Percentiles rank a stretch among this genome's conserved stretches.
phyloP scores from a whole-genome alignment of 2,113 vertebrate species.

The Cephalopholis sonnerati region DNA sequence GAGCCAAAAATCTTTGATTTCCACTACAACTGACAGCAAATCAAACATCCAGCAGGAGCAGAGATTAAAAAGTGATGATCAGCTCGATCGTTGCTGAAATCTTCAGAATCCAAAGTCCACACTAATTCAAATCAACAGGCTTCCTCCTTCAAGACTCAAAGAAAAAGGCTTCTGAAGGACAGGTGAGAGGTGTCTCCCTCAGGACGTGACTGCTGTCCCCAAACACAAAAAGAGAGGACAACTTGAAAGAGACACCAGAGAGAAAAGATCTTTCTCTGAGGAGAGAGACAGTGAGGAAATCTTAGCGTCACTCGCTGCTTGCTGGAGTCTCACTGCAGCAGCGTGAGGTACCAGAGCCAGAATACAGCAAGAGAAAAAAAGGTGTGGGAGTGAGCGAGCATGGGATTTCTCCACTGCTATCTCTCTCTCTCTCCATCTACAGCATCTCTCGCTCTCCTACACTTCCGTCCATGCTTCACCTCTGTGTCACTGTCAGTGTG shows the following conservation, averaged over 20 bases:
- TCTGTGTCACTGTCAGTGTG: constrained; percentile 34
- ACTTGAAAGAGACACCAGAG: constrained; percentile 23
- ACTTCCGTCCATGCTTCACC: constrained; percentile 73
- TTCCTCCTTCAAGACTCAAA: constrained; percentile 35
- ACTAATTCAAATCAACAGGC: constrained; percentile 60
- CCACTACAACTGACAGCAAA: constrained; percentile 5
- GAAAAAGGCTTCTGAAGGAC: constrained; percentile 8
- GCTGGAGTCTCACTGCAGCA: constrained; percentile 73
- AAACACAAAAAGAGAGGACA: constrained; percentile 16
- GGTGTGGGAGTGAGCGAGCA: constrained; percentile 84
- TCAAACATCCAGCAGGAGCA: constrained; percentile 29
- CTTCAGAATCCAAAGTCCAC: constrained; percentile 22
- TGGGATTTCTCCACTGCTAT: constrained; percentile 72
- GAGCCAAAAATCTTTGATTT: neutral
- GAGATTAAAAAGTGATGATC: constrained; percentile 25
- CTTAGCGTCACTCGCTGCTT: constrained; percentile 37
- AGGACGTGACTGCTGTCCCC: neutral
- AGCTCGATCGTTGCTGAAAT: neutral
- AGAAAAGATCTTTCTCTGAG: constrained; percentile 27
- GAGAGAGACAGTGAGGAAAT: constrained; percentile 42
- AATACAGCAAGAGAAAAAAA: constrained; percentile 81
- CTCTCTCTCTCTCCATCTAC: constrained; percentile 50
- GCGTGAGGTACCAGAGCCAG: constrained; percentile 64
- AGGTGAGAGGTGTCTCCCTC: neutral
- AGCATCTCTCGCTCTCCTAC: constrained; percentile 54